Evolutionary conservation across 2,888 invertebrate species (phyloP).

Genomic region (Tetragonisca angustula): DNA sequence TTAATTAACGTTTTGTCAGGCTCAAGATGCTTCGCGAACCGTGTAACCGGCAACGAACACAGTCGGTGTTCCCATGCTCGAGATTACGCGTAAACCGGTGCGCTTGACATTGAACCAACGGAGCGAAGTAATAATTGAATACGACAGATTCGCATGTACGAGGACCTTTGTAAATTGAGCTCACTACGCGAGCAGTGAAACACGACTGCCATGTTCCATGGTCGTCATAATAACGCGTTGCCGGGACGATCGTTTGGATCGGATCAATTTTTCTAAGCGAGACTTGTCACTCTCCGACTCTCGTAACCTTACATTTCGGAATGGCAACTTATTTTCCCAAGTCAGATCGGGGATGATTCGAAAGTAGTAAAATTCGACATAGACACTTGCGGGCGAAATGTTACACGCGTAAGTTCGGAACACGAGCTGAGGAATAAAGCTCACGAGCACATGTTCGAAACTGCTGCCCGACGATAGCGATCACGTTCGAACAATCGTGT

Average conservation of each 20-base stretch:
- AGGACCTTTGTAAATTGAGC: conserved; percentile 24
- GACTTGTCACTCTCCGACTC: too few species aligned
- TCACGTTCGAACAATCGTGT: conserved; percentile 17
- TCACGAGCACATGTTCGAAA: conserved; percentile 1
- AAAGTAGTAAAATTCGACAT: too few species aligned
- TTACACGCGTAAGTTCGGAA: too few species aligned
- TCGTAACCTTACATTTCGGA: not conserved
- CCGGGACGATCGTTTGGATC: conserved; percentile 8
- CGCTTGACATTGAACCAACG: conserved; percentile 51
- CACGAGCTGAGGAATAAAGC: not conserved
- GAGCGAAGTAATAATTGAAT: conserved; percentile 50
- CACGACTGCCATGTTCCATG: not conserved
- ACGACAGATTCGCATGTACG: conserved; percentile 34
- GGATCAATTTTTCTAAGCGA: not conserved
- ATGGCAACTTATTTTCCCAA: too few species aligned
- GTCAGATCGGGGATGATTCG: too few species aligned
- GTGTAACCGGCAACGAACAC: conserved; percentile 20
- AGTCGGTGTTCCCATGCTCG: not conserved
- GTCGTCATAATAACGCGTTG: conserved; percentile 24
- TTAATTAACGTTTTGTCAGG: conserved; percentile 47
- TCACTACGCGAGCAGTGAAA: conserved; percentile 43
- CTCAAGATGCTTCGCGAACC: conserved; percentile 11
- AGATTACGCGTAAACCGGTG: conserved; percentile 7
- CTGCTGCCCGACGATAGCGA: not conserved
- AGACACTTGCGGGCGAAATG: too few species aligned